Conservation (phyloP, 2,888 invertebrate genomes). For the Vanessa cardui region DNA sequence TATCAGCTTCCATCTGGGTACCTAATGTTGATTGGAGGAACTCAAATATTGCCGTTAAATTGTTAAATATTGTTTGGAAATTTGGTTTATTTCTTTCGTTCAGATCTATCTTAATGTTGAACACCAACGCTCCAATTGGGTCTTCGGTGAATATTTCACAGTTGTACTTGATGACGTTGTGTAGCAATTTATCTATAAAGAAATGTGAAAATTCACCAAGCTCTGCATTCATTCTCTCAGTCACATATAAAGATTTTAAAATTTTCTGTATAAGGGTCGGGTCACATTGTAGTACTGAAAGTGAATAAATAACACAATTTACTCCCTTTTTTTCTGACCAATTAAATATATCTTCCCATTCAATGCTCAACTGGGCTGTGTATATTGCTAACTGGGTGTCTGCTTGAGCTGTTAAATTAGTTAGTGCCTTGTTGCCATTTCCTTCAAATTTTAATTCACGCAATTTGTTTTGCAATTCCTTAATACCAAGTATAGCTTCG, state of each 20-base stretch:
- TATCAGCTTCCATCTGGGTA: slow-evolving; percentile 64
- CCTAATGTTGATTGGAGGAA: slow-evolving; percentile 74
- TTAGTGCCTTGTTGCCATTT: slow-evolving; percentile 58
- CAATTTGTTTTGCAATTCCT: slow-evolving; percentile 56
- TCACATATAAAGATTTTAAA: slow-evolving; percentile 66
- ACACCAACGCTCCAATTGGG: slow-evolving; percentile 68
- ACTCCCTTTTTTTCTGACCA: slow-evolving; percentile 71
- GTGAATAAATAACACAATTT: slow-evolving; percentile 61
- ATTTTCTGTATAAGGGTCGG: slow-evolving; percentile 65
- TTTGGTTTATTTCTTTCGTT: slow-evolving; percentile 63
- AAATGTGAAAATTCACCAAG: slow-evolving; percentile 73
- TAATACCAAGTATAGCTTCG: slow-evolving; percentile 62
- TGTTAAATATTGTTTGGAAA: slow-evolving; percentile 72
- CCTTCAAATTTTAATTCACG: slow-evolving; percentile 60
- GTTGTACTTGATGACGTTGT: slow-evolving; percentile 69
- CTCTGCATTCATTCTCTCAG: slow-evolving; percentile 70
- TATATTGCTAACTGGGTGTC: slow-evolving; percentile 71
- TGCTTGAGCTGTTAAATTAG: slow-evolving; percentile 60
- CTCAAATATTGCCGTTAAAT: slow-evolving; percentile 75
- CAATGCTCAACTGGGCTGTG: slow-evolving; percentile 67
- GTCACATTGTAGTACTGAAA: slow-evolving; percentile 73
- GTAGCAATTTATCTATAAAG: slow-evolving; percentile 67
- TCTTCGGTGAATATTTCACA: slow-evolving; percentile 76
- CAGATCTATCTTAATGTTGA: slow-evolving; percentile 70
- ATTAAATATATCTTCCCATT: slow-evolving; percentile 74